Conservation (phyloP, 2,113 vertebrate genomes). For the Hipposideros armiger region DNA sequence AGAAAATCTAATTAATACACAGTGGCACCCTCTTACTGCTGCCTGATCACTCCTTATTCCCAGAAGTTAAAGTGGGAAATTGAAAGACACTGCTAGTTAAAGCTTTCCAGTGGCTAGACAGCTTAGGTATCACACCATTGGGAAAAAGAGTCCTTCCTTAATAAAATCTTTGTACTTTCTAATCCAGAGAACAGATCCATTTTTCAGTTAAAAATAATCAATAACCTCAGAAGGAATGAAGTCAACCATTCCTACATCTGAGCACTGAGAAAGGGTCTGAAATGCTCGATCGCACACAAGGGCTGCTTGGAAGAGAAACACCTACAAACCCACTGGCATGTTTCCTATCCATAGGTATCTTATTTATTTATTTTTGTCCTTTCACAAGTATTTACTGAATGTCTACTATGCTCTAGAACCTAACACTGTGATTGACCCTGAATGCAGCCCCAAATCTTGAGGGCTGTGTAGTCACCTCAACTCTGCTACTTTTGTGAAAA, state of each 20-base stretch:
- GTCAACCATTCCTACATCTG: not conserved
- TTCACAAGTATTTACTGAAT: not conserved
- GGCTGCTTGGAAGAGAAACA: not conserved
- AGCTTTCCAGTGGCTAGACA: not conserved
- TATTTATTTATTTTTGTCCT: not conserved
- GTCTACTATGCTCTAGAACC: not conserved
- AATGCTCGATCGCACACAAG: not conserved
- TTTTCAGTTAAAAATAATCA: slow-evolving; percentile 50
- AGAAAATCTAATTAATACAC: slow-evolving; percentile 25
- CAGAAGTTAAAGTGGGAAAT: not conserved
- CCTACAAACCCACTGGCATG: not conserved
- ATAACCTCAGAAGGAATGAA: not conserved
- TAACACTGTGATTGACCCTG: not conserved
- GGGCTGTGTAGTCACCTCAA: not conserved
- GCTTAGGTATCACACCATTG: not conserved
- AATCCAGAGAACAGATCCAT: not conserved
- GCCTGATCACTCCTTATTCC: not conserved
- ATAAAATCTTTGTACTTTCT: not conserved
- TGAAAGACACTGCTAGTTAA: not conserved
- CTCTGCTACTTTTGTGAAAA: not conserved
- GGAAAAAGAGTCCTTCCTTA: not conserved
- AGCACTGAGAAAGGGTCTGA: not conserved
- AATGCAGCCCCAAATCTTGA: not conserved
- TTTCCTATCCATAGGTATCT: not conserved
- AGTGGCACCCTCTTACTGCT: not conserved